phyloP scores from a whole-genome alignment of 2,113 vertebrate species.

The Parus major region DNA sequence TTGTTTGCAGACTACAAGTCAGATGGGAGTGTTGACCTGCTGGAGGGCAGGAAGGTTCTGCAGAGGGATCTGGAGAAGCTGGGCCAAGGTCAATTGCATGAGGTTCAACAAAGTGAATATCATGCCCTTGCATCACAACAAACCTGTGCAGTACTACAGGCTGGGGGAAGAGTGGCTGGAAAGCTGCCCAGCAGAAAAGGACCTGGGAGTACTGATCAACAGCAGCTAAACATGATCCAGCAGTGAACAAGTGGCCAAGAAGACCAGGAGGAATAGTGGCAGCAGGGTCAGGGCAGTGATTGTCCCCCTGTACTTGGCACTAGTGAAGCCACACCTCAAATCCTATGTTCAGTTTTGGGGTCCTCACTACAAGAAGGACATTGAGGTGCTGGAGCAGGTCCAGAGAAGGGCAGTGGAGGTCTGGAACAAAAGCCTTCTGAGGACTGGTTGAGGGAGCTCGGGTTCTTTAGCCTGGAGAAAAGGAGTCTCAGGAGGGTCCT shows the following conservation, averaged over 20 bases:
- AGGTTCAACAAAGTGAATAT: neutral
- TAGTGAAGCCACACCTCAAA: neutral
- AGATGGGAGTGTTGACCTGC: neutral
- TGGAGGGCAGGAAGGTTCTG: neutral
- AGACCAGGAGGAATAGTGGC: neutral
- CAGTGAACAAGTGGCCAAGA: neutral
- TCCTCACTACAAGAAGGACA: neutral
- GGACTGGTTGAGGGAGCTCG: neutral
- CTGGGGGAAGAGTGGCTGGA: neutral
- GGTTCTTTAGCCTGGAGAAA: neutral
- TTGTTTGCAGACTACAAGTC: neutral
- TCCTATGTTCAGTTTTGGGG: neutral
- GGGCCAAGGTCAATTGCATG: neutral
- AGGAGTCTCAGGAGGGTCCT: neutral
- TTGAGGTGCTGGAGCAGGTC: rapidly evolving
- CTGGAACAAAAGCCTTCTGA: neutral
- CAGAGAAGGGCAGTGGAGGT: neutral
- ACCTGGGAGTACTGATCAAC: neutral
- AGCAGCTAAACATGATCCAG: too few species aligned
- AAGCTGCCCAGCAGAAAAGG: neutral
- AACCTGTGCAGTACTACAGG: rapidly evolving
- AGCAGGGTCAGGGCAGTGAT: neutral
- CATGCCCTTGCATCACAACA: neutral
- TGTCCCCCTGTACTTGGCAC: neutral
- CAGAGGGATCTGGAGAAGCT: neutral